Evolutionary conservation across 2,888 invertebrate species (phyloP), one percentile per base, ranked within the genome.

Genomic region (Pristionchus arcanus): DNA sequence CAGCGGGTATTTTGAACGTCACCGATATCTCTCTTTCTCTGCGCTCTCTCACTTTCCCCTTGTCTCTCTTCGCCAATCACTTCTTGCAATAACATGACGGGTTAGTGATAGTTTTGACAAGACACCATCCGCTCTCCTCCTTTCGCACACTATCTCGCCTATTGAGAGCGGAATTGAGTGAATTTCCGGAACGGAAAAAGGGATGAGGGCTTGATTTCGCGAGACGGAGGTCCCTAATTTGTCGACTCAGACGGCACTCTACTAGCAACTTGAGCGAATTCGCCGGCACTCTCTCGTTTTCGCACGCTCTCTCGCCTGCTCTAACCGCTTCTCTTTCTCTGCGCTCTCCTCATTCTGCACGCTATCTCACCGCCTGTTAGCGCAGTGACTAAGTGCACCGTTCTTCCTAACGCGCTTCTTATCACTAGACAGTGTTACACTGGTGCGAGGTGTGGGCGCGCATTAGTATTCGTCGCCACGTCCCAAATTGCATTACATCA

Each of bases 1-100:
- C 84, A 87, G 74, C 89, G 85, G 90, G 59, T 86, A 84, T 42
- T 85, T 90, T 55, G 34, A 68, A 87, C 21, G 28, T 34, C 85
- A 74, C 83, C 49, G 66, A 55, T 84, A 13, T 68, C 81, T 85
- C 89, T 83, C 85, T 68, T 84, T 90, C 83, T 77, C 74, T 77
- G 74, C 74, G 16, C 84, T 28, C 77, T 86, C 84, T 84, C 68
- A 25, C 71, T 89, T 53, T 87, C 77, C 53, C 74, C 68, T 34
- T 85, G 19, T 34, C 59, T 87, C 34, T 74, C 90, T n/a, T 81
- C 77, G 31, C 68, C n/a, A 66, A 31, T 71, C 42, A 42, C 74
- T 37, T 31, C 42, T 63, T 77, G 42, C 74, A 77, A 77, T 42
- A 74, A 77, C 74, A 77, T 42, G 74, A 77, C 74, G 31, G 74